Conservation (phyloP, 2,888 invertebrate species). For the Ochropacha duplaris region DNA sequence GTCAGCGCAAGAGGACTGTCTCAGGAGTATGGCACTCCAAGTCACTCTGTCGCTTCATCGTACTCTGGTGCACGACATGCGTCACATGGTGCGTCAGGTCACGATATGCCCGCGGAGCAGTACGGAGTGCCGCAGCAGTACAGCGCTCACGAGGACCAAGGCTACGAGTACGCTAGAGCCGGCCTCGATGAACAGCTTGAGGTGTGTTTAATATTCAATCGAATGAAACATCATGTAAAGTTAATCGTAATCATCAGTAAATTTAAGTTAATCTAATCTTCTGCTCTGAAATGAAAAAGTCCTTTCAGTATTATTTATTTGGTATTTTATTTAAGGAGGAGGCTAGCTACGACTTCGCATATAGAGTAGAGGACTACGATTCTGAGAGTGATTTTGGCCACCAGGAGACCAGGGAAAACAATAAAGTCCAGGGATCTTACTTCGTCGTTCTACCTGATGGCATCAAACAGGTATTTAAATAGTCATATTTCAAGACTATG, state of each 20-base stretch:
- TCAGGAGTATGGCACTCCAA: conserved; percentile 52
- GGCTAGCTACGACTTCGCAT: conserved; percentile 86
- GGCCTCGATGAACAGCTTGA: conserved; percentile 56
- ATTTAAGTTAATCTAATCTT: too few species aligned
- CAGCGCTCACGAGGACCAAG: conserved; percentile 59
- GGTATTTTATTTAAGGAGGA: conserved; percentile 76
- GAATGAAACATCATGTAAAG: neutral
- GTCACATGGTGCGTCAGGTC: conserved; percentile 5
- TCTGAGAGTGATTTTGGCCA: conserved; percentile 87
- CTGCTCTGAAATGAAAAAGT: too few species aligned
- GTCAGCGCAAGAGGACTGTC: conserved; percentile 31
- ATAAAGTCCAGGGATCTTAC: conserved; percentile 84
- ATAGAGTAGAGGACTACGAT: conserved; percentile 85
- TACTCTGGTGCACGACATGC: conserved; percentile 57
- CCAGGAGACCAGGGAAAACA: conserved; percentile 84
- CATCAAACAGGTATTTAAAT: conserved; percentile 79
- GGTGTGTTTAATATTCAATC: conserved; percentile 30
- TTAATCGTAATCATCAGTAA: neutral
- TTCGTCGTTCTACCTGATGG: conserved; percentile 87
- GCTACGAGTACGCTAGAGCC: conserved; percentile 57
- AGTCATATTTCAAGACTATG: too few species aligned
- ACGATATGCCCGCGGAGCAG: conserved; percentile 64
- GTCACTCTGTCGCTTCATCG: conserved; percentile 51
- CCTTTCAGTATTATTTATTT: too few species aligned
- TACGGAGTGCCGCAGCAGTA: conserved; percentile 76